Evolutionary conservation across 1,140 invertebrate genomes (phyloP).

Genomic region (Chlorops oryzae): DNA sequence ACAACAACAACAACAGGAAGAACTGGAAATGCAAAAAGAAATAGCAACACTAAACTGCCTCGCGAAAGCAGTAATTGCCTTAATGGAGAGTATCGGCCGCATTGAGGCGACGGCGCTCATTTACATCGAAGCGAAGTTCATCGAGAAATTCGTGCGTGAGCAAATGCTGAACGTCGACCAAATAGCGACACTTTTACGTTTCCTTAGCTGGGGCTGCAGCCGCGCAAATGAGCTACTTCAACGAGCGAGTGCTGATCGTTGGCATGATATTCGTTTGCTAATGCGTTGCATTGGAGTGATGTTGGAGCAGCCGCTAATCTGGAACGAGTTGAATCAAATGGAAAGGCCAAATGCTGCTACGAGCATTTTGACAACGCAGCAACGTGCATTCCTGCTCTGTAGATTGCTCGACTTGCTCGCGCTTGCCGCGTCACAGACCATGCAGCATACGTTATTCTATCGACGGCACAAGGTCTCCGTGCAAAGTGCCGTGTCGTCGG

Average conservation of each 20-base stretch:
- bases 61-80: conserved; percentile 25
- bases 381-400: conserved; percentile 1
- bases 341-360: conserved; percentile 8
- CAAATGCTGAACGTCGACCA: conserved; percentile 36
- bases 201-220: conserved; percentile 20
- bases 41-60: conserved; percentile 17
- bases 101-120: conserved; percentile 35
- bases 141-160: conserved; percentile 41
- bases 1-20: conserved; percentile 3
- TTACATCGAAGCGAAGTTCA: conserved; percentile 39
- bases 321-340: conserved; percentile 30
- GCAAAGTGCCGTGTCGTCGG: no score
- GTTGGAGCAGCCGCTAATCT: conserved; percentile 30
- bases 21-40: not conserved
- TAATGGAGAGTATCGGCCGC: conserved; percentile 25
- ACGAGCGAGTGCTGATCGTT: no score
- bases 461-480: conserved; percentile 25
- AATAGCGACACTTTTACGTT: conserved; percentile 20
- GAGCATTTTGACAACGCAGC: not conserved
- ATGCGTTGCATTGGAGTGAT: conserved; percentile 27
- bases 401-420: conserved; percentile 26
- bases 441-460: conserved; percentile 44
- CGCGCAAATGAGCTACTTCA: conserved; percentile 15
- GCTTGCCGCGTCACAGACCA: conserved; percentile 18
- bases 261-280: no score